Percentiles rank a stretch among this genome's conserved stretches.
phyloP scores from a whole-genome alignment of 2,113 vertebrate genomes.

The Petaurus breviceps region DNA sequence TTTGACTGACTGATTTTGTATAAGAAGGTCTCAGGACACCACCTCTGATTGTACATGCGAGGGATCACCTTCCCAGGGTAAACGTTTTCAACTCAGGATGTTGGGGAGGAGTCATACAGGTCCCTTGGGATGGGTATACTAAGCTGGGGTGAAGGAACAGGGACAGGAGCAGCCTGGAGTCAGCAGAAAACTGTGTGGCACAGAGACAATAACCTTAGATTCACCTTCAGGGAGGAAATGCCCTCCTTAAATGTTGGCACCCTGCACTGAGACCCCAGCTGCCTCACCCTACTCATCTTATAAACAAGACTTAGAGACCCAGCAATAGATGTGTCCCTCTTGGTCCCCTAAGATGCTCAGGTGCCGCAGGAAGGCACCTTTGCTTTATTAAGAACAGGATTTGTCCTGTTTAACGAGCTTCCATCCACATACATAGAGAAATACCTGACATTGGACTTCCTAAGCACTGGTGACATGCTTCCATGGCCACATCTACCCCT shows the following conservation, averaged over 20 bases:
- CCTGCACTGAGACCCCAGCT: not conserved
- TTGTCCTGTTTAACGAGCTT: constrained; percentile 62
- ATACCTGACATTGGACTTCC: constrained; percentile 49
- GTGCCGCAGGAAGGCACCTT: constrained; percentile 7
- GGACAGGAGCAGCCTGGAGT: not conserved
- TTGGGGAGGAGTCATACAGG: not conserved
- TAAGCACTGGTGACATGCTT: constrained; percentile 36
- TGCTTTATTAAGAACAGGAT: constrained; percentile 23
- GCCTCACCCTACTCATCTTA: not conserved
- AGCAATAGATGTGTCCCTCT: constrained; percentile 11
- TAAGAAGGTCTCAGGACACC: not conserved
- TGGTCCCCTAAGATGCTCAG: constrained; percentile 34
- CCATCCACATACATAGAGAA: constrained; percentile 48
- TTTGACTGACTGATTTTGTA: not conserved
- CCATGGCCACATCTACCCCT: constrained; percentile 62
- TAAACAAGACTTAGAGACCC: not conserved
- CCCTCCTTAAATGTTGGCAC: not conserved
- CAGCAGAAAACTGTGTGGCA: not conserved
- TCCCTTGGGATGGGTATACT: not conserved
- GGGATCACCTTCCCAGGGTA: not conserved
- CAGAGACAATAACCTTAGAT: not conserved
- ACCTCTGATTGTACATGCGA: not conserved
- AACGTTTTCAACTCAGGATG: not conserved
- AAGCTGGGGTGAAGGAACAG: not conserved
- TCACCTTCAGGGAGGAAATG: not conserved